Percentiles rank a stretch among this genome's conserved stretches.
Evolutionary conservation across 2,113 vertebrate genomes (phyloP).

Genomic region (Pholis gunnellus): DNA sequence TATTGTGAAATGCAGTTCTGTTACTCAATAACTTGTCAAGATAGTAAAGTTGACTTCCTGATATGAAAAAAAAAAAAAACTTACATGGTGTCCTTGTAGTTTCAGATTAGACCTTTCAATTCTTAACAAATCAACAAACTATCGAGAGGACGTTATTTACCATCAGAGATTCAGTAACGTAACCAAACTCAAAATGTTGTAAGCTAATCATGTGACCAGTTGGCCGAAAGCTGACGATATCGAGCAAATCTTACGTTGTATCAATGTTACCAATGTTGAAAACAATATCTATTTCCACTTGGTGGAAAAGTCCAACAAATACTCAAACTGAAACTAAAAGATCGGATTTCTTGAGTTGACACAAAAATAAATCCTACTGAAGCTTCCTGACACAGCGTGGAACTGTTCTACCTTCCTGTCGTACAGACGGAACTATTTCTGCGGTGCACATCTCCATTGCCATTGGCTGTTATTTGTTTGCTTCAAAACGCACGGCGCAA

Average conservation of each 20-base stretch:
- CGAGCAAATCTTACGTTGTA: background rate
- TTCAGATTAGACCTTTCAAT: background rate
- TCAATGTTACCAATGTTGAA: background rate
- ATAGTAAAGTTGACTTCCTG: background rate
- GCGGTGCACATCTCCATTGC: conserved; percentile 31
- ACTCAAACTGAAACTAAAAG: background rate
- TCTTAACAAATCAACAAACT: background rate
- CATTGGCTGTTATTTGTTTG: conserved; percentile 72
- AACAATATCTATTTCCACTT: background rate
- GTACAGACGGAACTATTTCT: conserved; percentile 6
- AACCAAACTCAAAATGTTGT: background rate
- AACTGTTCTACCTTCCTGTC: conserved; percentile 11
- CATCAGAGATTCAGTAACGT: background rate
- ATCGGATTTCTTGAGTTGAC: background rate
- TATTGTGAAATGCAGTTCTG: conserved; percentile 4
- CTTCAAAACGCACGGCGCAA: conserved; percentile 78
- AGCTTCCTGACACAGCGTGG: background rate
- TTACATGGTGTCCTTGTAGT: background rate
- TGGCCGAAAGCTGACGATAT: background rate
- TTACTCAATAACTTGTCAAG: conserved; percentile 50
- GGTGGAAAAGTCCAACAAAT: background rate
- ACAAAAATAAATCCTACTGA: background rate
- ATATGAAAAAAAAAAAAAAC: background rate
- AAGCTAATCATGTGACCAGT: background rate
- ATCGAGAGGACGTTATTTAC: background rate